A percentile compares a stretch with the other conserved stretches of the same genome.
Conservation (phyloP, 2,797 vertebrate species). For the Arvicola amphibius region DNA sequence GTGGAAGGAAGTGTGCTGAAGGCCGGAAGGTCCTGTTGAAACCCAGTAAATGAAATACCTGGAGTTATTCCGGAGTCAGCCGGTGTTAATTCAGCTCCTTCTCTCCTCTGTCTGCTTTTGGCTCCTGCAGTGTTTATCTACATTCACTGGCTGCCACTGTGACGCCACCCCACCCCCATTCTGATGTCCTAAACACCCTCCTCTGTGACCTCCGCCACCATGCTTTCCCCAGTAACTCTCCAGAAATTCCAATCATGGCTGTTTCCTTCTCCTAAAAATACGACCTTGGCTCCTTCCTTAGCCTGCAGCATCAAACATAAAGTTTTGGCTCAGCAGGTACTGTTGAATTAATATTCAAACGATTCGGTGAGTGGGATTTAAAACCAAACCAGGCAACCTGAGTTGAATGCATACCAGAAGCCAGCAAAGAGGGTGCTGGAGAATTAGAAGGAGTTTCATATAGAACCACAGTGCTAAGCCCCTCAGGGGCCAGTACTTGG, state of each 20-base stretch:
- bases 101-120: not conserved
- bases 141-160: not conserved
- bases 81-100: not conserved
- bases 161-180: not conserved
- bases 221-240: not conserved
- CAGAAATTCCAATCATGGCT: not conserved
- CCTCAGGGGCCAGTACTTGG: not conserved
- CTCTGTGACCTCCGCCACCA: not conserved
- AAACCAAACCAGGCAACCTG: not conserved
- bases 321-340: not conserved
- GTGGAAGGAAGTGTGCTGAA: not conserved
- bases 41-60: not conserved
- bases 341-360: not conserved
- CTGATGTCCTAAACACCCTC: not conserved
- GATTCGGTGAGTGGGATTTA: not conserved
- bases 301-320: not conserved
- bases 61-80: not conserved
- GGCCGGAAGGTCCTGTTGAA: not conserved
- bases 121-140: conserved; percentile 29
- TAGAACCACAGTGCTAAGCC: not conserved
- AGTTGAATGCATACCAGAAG: not conserved
- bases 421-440: not conserved
- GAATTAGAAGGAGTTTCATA: not conserved
- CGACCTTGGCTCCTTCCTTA: not conserved
- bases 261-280: not conserved